These are phyloP conservation scores for Oxytorus armatus DNA, from an alignment of 2,888 invertebrate genomes.

Conservation along the genomic window DNA sequence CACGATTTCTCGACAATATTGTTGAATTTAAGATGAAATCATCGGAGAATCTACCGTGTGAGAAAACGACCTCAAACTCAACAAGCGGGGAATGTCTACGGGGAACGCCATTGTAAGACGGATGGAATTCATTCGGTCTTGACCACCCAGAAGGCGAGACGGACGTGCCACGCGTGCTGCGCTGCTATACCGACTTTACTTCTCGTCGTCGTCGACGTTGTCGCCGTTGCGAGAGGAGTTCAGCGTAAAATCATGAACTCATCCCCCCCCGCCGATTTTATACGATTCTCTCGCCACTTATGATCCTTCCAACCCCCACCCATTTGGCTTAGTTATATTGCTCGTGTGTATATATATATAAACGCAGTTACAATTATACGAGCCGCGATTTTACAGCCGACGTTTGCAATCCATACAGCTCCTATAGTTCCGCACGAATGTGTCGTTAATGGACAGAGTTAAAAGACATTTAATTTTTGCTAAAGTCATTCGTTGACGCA, in stretches of 20 bases:
- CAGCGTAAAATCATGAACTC: constrained; percentile 53
- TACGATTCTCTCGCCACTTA: too few species aligned
- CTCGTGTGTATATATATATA: background rate
- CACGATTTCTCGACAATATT: background rate
- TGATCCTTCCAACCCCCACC: background rate
- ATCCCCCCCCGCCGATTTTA: background rate
- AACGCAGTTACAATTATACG: constrained; percentile 47
- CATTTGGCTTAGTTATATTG: constrained; percentile 36
- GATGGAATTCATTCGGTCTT: constrained; percentile 78
- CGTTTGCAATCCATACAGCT: constrained; percentile 24
- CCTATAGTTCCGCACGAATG: background rate
- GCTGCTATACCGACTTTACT: constrained; percentile 33
- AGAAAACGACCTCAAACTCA: constrained; percentile 46
- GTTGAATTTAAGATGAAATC: constrained; percentile 7
- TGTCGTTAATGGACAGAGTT: background rate
- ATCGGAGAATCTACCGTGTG: constrained; percentile 28
- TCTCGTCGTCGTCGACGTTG: constrained; percentile 33
- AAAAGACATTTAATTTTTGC: constrained; percentile 30
- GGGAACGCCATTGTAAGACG: constrained; percentile 68
- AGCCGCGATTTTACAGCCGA: constrained; percentile 50
- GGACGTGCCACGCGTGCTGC: constrained; percentile 74
- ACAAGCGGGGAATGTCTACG: constrained; percentile 60
- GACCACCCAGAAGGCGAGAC: constrained; percentile 79
- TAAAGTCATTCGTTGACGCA: too few species aligned
- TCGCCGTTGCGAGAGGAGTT: constrained; percentile 44